These are phyloP conservation scores for Cranoglanis bouderius DNA, from an alignment of 2,113 vertebrate species.

Conservation along the genomic window DNA sequence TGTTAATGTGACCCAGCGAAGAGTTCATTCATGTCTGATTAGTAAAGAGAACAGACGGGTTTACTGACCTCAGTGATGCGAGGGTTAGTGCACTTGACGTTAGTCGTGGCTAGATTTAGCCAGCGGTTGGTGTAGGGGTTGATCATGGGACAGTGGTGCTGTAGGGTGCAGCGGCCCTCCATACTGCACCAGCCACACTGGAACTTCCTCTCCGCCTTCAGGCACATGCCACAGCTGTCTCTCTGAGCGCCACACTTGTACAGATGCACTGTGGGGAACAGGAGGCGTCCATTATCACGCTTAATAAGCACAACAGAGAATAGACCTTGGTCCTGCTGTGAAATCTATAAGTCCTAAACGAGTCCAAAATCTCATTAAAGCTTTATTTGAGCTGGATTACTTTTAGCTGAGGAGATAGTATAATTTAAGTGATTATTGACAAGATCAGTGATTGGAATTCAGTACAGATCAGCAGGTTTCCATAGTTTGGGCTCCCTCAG, in stretches of 20 bases:
- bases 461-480: neutral
- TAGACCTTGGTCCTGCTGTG: neutral
- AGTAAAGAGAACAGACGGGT: neutral
- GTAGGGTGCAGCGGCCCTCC: conserved; percentile 84
- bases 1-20: neutral
- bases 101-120: conserved; percentile 88
- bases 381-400: conserved; percentile 1
- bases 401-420: conserved; percentile 2
- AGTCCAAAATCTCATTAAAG: neutral
- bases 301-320: neutral
- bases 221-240: conserved; percentile 96
- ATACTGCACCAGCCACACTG: conserved; percentile 94
- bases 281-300: neutral
- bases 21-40: neutral
- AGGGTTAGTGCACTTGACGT: conserved; percentile 96
- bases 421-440: conserved; percentile 3
- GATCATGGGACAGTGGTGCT: conserved; percentile 80
- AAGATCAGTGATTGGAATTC: neutral
- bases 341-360: neutral
- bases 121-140: conserved; percentile 80
- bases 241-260: conserved; percentile 96
- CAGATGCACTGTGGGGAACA: conserved; percentile 82
- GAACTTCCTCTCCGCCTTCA: conserved; percentile 93
- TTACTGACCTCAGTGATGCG: conserved; percentile 92
- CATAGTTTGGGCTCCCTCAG: neutral